Base-by-base conservation (phyloP, 2,797 vertebrate species). In the Neosilurus hyrtlii region DNA sequence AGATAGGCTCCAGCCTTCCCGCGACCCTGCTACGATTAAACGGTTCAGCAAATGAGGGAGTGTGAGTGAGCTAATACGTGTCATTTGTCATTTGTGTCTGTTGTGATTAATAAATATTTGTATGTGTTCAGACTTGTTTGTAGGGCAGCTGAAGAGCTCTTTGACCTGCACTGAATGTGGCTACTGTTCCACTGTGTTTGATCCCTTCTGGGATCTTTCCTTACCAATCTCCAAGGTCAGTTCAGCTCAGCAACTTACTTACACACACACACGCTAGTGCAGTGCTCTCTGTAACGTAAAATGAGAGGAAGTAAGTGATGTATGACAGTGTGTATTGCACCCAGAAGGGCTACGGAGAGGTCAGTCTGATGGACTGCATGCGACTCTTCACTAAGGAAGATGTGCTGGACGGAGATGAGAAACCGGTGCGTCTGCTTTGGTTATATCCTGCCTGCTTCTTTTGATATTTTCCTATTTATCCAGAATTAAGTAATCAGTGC, bases 351-450 rank as follows among this genome's bases (percentile, higher is more conserved):
- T 96, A 96, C 0, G 94, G 97, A 66, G 97, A 99, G 88, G 97
- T 98, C 85, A 98, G 96, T 5, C 90, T 99, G 78, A 96, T 96
- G 94, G 98, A 99, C 91, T 99, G 98, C 87, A 94, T 99, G 91
- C 92, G 96, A 79, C 96, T 99, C 88, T 99, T 99, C 94, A 99
- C 98, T 92, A 99, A 99, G 94, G 97, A 99, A 88, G 98, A 99
- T 0, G 93, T 99, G 80, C 94, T 99, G 9, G 97, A 99, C 0
- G 97, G 97, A 0, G 97, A 99, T 0, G 97, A 99, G 89, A 99
- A 99, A 87, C 98, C 98, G 65, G 98, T 99, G 85, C 85, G 92
- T 84, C 0, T 18, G 10, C 71, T 65, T 79, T 15, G 0, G 4
- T 79, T 65, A 22, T 49, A 10, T 82, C 49, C 54, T 62, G 14